Evolutionary conservation across 2,113 vertebrate species (phyloP).

Genomic region (Ceuthmochares aereus): DNA sequence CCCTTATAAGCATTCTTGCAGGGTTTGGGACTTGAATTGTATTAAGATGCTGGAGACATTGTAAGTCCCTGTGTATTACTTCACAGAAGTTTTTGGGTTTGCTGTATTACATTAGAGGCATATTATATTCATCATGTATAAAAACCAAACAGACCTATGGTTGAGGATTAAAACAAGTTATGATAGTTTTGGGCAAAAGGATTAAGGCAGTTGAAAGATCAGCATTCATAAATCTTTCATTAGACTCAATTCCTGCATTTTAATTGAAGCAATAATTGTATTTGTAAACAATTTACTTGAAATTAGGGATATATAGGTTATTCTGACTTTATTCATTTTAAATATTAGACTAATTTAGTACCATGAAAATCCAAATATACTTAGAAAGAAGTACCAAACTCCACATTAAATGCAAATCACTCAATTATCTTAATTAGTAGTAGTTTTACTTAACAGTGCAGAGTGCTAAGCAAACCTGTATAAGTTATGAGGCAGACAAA

Average conservation of each 20-base stretch:
- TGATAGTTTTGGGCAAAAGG: not conserved
- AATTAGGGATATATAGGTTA: not conserved
- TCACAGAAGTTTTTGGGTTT: not conserved
- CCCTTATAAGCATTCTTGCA: not conserved
- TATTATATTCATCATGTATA: not conserved
- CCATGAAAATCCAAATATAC: not conserved
- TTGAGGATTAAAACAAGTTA: not conserved
- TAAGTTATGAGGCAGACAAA: not conserved
- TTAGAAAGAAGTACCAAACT: not conserved
- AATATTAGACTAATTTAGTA: conserved; percentile 21
- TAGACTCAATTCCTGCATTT: not conserved
- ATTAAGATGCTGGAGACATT: not conserved
- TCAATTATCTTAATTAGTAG: not conserved
- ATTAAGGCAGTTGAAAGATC: not conserved
- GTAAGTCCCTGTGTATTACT: not conserved
- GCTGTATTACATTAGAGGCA: not conserved
- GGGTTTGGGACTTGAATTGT: not conserved
- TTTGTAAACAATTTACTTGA: not conserved
- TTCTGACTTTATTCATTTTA: not conserved
- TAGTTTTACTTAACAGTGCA: not conserved
- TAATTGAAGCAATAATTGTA: not conserved
- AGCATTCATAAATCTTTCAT: not conserved
- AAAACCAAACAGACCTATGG: not conserved
- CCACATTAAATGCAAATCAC: not conserved
- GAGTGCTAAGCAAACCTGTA: not conserved